Conservation (phyloP, 2,113 vertebrate genomes). For the Lota lota region DNA sequence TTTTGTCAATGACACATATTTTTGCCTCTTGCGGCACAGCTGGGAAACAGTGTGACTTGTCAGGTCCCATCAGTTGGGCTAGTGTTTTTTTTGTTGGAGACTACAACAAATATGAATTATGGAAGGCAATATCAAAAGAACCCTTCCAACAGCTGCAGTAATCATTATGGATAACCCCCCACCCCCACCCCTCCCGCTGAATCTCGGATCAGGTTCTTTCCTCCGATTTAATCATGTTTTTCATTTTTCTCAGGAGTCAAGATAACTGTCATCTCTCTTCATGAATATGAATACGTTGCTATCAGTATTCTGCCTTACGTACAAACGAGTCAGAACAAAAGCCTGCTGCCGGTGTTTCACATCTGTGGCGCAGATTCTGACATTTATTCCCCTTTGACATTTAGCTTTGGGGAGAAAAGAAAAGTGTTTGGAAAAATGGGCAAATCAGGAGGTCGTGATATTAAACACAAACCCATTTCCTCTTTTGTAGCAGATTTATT, state of each 20-base stretch:
- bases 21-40: constrained; percentile 15
- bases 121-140: constrained; percentile 25
- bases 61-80: constrained; percentile 3
- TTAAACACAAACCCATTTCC: constrained; percentile 2
- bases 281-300: constrained; percentile 21
- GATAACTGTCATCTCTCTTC: constrained; percentile 24
- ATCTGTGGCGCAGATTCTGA: constrained; percentile 28
- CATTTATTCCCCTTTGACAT: constrained; percentile 23
- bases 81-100: constrained; percentile 17
- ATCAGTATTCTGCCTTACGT: background rate
- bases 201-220: constrained; percentile 21
- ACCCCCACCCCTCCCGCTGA: constrained; percentile 10
- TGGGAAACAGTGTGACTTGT: constrained; percentile 10
- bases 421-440: constrained; percentile 16
- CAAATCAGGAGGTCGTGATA: constrained; percentile 8
- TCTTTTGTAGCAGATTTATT: no score
- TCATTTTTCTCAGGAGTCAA: constrained; percentile 3
- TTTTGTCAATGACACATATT: constrained; percentile 27
- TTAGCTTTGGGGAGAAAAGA: background rate
- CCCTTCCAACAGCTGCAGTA: constrained; percentile 19
- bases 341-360: background rate
- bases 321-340: background rate
- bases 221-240: constrained; percentile 33
- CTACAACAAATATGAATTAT: constrained; percentile 32
- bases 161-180: constrained; percentile 26